Evolutionary conservation across 2,113 vertebrate species (phyloP).

Genomic region (Silurus meridionalis): DNA sequence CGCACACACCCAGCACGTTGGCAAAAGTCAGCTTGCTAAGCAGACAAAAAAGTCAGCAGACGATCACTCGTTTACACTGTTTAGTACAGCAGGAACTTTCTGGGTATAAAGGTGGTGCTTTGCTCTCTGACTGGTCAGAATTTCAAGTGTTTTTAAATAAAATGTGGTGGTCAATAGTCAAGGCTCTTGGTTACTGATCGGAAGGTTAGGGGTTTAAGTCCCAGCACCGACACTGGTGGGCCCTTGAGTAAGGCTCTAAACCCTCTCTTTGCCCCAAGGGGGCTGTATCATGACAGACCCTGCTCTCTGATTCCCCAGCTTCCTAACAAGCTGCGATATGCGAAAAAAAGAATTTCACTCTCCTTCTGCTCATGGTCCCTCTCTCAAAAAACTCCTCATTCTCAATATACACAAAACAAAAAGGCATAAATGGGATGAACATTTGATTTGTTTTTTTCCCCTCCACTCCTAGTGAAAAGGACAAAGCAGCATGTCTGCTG

Average conservation of each 20-base stretch:
- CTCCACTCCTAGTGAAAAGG: conserved; percentile 60
- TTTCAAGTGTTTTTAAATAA: neutral
- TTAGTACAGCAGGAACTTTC: neutral
- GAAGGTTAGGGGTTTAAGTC: too few species aligned
- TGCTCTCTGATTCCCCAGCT: too few species aligned
- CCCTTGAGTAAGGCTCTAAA: too few species aligned
- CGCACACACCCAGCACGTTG: neutral
- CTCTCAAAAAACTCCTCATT: neutral
- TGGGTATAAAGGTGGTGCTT: neutral
- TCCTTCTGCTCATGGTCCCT: neutral
- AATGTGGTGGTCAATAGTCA: too few species aligned
- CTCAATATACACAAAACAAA: neutral
- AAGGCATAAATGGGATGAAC: conserved; percentile 13
- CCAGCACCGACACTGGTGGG: too few species aligned
- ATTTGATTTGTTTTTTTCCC: conserved; percentile 57
- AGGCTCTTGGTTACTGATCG: too few species aligned
- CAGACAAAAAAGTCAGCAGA: neutral
- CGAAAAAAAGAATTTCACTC: neutral
- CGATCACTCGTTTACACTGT: neutral
- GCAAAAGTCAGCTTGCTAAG: neutral
- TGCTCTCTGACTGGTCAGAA: neutral
- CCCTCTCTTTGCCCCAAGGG: too few species aligned
- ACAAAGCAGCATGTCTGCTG: conserved; percentile 72
- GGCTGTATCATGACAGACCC: too few species aligned
- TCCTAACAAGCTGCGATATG: too few species aligned